These are phyloP conservation scores for Smutsia temminckii DNA, from an alignment of 2,797 vertebrate species.

Conservation along the genomic window DNA sequence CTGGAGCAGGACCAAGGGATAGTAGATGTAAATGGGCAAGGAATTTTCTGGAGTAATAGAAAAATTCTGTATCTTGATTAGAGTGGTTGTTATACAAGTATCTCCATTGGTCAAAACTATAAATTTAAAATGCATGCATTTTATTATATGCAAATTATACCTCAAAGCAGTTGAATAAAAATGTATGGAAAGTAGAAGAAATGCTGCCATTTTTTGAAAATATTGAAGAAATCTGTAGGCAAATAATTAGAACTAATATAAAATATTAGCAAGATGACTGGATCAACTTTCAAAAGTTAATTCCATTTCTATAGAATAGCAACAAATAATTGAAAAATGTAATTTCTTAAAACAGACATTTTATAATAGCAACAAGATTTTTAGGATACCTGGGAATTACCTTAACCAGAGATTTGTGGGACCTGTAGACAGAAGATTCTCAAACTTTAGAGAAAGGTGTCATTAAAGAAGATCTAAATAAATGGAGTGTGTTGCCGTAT, in stretches of 20 bases:
- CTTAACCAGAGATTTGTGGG: not conserved
- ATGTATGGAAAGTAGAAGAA: not conserved
- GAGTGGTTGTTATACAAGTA: not conserved
- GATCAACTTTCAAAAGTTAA: not conserved
- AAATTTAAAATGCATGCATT: not conserved
- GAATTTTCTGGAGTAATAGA: not conserved
- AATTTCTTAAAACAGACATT: not conserved
- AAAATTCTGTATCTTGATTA: not conserved
- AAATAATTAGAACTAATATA: slow-evolving; percentile 17
- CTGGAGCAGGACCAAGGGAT: not conserved
- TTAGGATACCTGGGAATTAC: not conserved
- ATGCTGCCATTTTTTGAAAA: not conserved
- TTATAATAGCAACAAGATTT: not conserved
- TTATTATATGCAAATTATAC: not conserved
- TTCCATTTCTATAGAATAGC: not conserved
- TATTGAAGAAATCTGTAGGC: not conserved
- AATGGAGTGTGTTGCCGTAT: not conserved
- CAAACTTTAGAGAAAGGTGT: not conserved
- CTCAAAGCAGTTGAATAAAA: slow-evolving; percentile 5
- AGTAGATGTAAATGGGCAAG: not conserved
- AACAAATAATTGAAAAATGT: slow-evolving; percentile 5
- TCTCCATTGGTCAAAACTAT: not conserved
- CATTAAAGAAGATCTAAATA: not conserved
- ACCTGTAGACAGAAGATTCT: not conserved
- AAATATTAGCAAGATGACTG: not conserved